Conservation (phyloP, 2,888 invertebrate species). For the Drosophila niveifrons region DNA sequence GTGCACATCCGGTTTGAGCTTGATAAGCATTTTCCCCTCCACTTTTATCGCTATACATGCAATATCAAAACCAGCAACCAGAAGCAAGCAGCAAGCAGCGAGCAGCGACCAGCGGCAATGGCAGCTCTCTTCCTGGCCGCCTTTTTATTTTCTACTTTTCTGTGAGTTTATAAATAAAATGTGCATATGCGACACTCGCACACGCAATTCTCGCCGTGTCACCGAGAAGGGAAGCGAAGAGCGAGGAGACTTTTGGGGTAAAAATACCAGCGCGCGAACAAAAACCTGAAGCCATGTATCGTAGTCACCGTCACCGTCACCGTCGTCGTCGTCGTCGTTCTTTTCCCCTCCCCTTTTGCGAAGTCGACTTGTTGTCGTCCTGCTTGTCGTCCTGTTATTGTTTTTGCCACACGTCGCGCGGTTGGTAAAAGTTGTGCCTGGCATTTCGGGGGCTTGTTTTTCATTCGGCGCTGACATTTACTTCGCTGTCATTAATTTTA, state of each 20-base stretch:
- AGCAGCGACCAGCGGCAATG: not conserved
- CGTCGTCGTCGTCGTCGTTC: not conserved
- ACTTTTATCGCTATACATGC: conserved; percentile 71
- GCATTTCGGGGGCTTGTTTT: conserved; percentile 69
- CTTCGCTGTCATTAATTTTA: conserved; percentile 77
- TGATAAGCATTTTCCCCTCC: conserved; percentile 78
- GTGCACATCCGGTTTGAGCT: conserved; percentile 77
- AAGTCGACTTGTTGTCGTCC: conserved; percentile 17
- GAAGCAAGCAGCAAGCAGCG: too few relatives aligned
- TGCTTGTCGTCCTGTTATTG: conserved; percentile 62
- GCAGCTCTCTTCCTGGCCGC: not conserved
- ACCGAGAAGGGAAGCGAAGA: conserved; percentile 7
- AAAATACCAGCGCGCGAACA: conserved; percentile 77
- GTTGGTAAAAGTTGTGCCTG: conserved; percentile 67
- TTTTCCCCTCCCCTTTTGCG: not conserved
- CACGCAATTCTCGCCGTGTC: conserved; percentile 58
- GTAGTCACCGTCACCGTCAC: conserved; percentile 32
- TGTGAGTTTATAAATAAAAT: conserved; percentile 78
- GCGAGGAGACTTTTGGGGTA: conserved; percentile 12
- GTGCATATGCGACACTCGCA: conserved; percentile 77
- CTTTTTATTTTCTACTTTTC: conserved; percentile 66
- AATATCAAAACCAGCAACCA: conserved; percentile 19
- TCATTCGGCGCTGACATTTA: conserved; percentile 74
- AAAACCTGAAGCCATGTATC: conserved; percentile 78
- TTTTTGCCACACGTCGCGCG: conserved; percentile 75